Conservation (phyloP, 2,888 invertebrate species). For the Lycia hirtaria region DNA sequence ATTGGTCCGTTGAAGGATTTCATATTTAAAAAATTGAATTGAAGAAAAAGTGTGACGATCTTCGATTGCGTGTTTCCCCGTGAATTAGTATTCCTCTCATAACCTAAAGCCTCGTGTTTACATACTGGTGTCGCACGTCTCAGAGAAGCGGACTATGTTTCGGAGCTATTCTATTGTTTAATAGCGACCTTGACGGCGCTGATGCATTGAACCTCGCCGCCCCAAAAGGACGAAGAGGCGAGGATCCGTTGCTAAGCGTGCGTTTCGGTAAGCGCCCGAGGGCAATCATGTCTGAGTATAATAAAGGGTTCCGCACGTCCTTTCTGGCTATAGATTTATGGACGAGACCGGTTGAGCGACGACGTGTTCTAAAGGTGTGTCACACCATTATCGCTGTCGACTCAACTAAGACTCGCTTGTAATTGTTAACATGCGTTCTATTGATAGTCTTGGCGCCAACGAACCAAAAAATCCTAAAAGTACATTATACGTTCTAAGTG, state of each 20-base stretch:
- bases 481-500: slow-evolving; percentile 64
- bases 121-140: slow-evolving; percentile 60
- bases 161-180: slow-evolving; percentile 61
- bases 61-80: slow-evolving; percentile 68
- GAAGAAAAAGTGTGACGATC: slow-evolving; percentile 57
- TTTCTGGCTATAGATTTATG: slow-evolving; percentile 77
- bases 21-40: slow-evolving; percentile 52
- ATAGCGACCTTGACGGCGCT: slow-evolving; percentile 52
- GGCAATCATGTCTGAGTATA: slow-evolving; percentile 82
- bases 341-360: slow-evolving; percentile 55
- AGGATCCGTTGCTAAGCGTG: slow-evolving; percentile 75
- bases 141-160: slow-evolving; percentile 56
- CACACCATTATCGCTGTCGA: slow-evolving; percentile 66
- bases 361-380: slow-evolving; percentile 74
- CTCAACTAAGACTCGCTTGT: slow-evolving; percentile 40
- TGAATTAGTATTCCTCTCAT: slow-evolving; percentile 67
- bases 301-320: slow-evolving; percentile 80
- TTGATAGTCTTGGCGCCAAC: slow-evolving; percentile 39
- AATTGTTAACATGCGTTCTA: slow-evolving; percentile 62
- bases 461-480: slow-evolving; percentile 53
- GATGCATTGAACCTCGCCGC: slow-evolving; percentile 63
- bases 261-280: slow-evolving; percentile 75
- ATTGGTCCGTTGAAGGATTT: slow-evolving; percentile 31
- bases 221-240: slow-evolving; percentile 60
- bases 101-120: slow-evolving; percentile 51